Evolutionary conservation across 1,140 invertebrate genomes (phyloP), one percentile per base, ranked within the genome.

Genomic region (Acyrthosiphon pisum): DNA sequence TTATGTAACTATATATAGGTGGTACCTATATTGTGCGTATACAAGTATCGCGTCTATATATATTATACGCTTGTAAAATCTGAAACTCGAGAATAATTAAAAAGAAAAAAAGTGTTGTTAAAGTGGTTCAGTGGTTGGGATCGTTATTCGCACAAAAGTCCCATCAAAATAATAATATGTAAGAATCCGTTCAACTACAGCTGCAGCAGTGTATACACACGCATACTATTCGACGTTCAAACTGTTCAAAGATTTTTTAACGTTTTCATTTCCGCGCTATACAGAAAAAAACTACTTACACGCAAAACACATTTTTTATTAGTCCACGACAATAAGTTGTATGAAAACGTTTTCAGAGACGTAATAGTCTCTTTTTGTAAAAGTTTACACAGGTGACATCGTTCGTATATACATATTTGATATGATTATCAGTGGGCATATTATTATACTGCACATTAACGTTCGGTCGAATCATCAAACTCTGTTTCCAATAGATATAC

Each of bases 81-180:
- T 86, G 26, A 86, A 86, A 86, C 84, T 86, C 37, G 30, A 86
- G 11, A 86, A 86, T 46, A 86, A 86, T 86, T 86, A 46, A 46
- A 86, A 86, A 83, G 35, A 22, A 84, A 44, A 86, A 86, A 86
- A n/a, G n/a, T n/a, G 26, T 18, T 11, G 83, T 86, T 11, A 30
- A 86, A 86, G 84, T 86, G 23, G 84, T 41, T 46, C 84, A 30
- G 11, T 1, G 14, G 26, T 4, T 6, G 23, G 26, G 44, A 46
- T 86, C 26, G 44, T 86, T 86, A 46, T 86, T 86, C 41, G 6
- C 41, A 46, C 23, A n/a, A 46, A 86, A 86, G 41, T 86, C 30
- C 26, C 26, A n/a, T 86, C 44, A 44, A 26, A 86, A 83, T 83
- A 76, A 41, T 84, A 84, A 84, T 86, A 30, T 86, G 83, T 30